phyloP scores from a whole-genome alignment of 1,140 invertebrate genomes.

The Himalopsyche phryganea region DNA sequence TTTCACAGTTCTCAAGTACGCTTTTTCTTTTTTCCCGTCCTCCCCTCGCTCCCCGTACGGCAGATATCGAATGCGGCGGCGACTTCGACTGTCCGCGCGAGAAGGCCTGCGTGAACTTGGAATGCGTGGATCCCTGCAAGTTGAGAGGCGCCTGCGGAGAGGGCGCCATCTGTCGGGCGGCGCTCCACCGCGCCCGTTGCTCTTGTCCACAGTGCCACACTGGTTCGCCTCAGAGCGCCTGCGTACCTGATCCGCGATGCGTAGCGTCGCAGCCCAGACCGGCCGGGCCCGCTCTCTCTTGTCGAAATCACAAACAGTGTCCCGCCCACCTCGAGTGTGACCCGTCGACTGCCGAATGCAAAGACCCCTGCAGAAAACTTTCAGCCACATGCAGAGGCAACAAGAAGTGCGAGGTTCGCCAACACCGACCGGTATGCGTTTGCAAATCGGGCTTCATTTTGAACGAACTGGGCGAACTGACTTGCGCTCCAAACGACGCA shows the following conservation, averaged over 20 bases:
- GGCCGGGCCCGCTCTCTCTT: constrained; percentile 53
- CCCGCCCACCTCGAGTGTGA: constrained; percentile 72
- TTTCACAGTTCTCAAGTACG: constrained; percentile 72
- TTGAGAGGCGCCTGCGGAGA: constrained; percentile 82
- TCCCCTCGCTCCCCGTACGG: constrained; percentile 39
- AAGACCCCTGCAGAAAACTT: constrained; percentile 68
- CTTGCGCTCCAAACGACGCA: constrained; percentile 72
- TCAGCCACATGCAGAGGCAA: constrained; percentile 68
- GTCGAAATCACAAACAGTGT: constrained; percentile 68
- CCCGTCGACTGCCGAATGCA: constrained; percentile 63
- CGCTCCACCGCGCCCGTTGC: constrained; percentile 78
- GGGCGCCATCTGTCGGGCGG: constrained; percentile 81
- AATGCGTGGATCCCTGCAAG: constrained; percentile 85
- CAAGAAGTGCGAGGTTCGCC: constrained; percentile 83
- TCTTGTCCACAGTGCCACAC: constrained; percentile 84
- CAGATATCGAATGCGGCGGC: constrained; percentile 85
- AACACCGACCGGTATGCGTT: constrained; percentile 80
- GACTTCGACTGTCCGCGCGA: constrained; percentile 87
- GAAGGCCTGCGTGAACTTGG: constrained; percentile 82
- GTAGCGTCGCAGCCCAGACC: constrained; percentile 47
- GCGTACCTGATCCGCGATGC: constrained; percentile 73
- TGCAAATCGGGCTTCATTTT: constrained; percentile 85
- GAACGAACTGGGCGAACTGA: constrained; percentile 77
- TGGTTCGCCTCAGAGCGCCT: constrained; percentile 73
- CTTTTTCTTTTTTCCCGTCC: constrained; percentile 67